These are phyloP conservation scores for Tortrix viridana DNA, from an alignment of 2,888 invertebrate genomes.

Conservation along the genomic window DNA sequence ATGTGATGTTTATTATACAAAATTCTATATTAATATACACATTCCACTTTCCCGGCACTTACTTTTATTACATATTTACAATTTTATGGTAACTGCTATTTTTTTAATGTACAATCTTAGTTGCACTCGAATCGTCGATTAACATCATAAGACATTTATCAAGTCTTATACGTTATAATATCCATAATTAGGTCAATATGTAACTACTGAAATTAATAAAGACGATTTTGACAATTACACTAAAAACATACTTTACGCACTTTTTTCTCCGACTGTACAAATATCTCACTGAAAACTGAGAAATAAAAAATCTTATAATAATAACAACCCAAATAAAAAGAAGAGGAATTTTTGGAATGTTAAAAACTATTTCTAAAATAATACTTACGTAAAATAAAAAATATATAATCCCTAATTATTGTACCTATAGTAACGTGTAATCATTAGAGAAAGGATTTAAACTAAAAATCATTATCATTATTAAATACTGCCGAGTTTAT, in stretches of 20 bases:
- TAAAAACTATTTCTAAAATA: too few relatives aligned
- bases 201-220: neutral
- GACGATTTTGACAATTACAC: too few relatives aligned
- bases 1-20: conserved; percentile 21
- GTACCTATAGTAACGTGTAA: too few relatives aligned
- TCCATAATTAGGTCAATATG: conserved; percentile 9
- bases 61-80: conserved; percentile 48
- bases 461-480: too few relatives aligned
- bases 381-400: too few relatives aligned
- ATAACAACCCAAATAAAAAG: too few relatives aligned
- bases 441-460: too few relatives aligned
- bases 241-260: neutral
- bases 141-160: conserved; percentile 30
- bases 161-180: conserved; percentile 22
- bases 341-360: too few relatives aligned
- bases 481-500: too few relatives aligned
- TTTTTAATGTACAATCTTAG: conserved; percentile 36
- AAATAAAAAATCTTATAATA: too few relatives aligned
- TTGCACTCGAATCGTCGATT: conserved; percentile 18
- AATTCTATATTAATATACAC: conserved; percentile 49
- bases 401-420: too few relatives aligned
- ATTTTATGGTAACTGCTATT: conserved; percentile 59
- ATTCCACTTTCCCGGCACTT: conserved; percentile 82
- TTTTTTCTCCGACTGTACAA: neutral
- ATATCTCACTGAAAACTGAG: neutral